Evolutionary conservation across 2,888 invertebrate genomes (phyloP), one percentile per base, ranked within the genome.

Genomic region (Podabrus alpinus): DNA sequence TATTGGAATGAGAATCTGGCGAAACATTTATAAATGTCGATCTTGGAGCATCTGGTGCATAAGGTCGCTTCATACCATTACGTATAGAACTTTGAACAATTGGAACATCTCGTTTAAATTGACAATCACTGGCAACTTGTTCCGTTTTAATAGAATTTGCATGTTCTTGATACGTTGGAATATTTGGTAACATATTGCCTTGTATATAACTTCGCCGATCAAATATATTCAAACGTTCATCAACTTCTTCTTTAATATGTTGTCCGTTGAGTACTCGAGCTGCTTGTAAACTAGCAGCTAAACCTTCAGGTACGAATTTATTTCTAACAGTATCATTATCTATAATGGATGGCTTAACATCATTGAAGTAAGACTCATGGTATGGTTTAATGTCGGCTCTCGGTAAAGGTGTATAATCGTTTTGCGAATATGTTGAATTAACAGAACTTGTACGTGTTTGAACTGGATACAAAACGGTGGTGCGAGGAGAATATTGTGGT

Each of bases 271-370:
- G 89, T 80, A 95, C 94, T 80, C 95, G 91, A 77, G 94, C 94
- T 75, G 94, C 94, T 85, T 95, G 95, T 78, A 95, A 87, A 72
- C 94, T 94, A 69, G 95, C 95, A 19, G 96, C 95, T 76, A 96
- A 86, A 75, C 96, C 95, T 91, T 91, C 90, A 69, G 87, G 86
- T 70, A 87, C 85, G 79, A 87, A 87, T 87, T 87, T 86, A 85
- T 82, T 82, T 74, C 80, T 77, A n/a, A 78, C 76, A n/a, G 81
- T 72, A 17, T 82, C 81, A 15, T 80, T 75, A 61, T 83, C 82
- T n/a, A 81, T 69, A 19, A 82, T 74, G 84, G 90, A 84, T 84
- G 90, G 88, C 79, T 91, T 90, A 21, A 90, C 90, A 81, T 93
- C 93, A 78, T 88, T 88, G 82, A 93, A 93, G 81, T 92, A 93